Base-by-base conservation (phyloP, 1,140 invertebrate genomes). In the Musca vetustissima region DNA sequence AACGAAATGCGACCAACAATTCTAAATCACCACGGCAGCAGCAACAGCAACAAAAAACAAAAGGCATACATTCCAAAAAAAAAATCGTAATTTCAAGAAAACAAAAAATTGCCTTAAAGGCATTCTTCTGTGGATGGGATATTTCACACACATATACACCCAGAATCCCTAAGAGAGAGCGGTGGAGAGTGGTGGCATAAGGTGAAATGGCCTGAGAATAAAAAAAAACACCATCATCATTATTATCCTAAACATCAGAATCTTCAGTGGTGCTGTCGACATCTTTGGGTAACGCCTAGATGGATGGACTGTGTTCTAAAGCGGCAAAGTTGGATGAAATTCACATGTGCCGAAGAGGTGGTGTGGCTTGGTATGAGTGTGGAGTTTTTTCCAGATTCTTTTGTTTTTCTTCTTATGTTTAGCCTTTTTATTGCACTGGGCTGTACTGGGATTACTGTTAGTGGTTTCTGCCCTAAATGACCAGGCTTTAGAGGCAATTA, bases 31-130 rank as follows among this genome's bases (percentile, higher is more conserved):
- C 36, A 43, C 9, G 4, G 9, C 28, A 32, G 9, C 28, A n/a
- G n/a, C n/a, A n/a, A n/a, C 28, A 28, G 8, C 3, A 28, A 28
- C 28, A 43, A 43, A 13, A 43, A 43, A 43, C 11, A 43, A 13
- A 7, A 1, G 36, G 11, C 36, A 43, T 13, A 43, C 36, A 43
- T 43, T 9, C 11, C 11, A 43, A 43, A 43, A 43, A 43, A 43
- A 43, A 9, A 11, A 8, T 43, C 36, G 36, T 13, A 43, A 61
- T 61, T 61, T 61, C 4, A 21, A 43, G 32, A 61, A 61, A 59
- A 43, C 57, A 61, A 61, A 28, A 36, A 17, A 8, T 36, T 61
- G 28, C 57, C 57, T 61, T 36, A 61, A 61, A 61, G 57, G 57
- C 57, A 61, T 19, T 61, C 43, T 36, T n/a, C n/a, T n/a, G n/a